These are phyloP conservation scores for Mycteria americana DNA, from an alignment of 2,797 vertebrate genomes.

Conservation along the genomic window DNA sequence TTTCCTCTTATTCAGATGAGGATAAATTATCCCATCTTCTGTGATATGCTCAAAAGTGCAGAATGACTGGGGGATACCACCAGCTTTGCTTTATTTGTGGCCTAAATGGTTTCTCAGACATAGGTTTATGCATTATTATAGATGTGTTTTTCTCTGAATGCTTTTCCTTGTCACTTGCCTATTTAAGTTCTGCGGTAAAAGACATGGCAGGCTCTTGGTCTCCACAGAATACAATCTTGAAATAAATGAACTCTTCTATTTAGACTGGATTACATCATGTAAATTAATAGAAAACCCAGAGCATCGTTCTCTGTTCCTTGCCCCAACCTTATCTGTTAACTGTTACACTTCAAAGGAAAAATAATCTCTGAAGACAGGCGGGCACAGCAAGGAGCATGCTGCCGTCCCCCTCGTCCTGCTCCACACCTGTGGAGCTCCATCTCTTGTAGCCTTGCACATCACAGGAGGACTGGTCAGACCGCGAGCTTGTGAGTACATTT, in stretches of 20 bases:
- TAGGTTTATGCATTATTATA: neutral
- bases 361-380: fast-evolving
- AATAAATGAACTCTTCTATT: neutral
- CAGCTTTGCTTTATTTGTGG: neutral
- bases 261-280: neutral
- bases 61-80: neutral
- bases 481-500: neutral
- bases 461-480: neutral
- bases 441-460: neutral
- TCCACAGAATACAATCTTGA: neutral
- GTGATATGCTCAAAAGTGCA: neutral
- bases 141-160: neutral
- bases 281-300: neutral
- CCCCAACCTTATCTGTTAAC: neutral
- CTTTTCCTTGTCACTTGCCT: neutral
- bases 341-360: neutral
- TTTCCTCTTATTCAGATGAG: neutral
- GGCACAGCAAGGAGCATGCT: neutral
- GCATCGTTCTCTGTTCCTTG: neutral
- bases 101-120: neutral
- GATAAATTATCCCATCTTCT: neutral
- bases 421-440: neutral
- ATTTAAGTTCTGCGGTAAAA: neutral
- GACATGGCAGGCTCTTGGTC: fast-evolving
- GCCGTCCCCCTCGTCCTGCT: fast-evolving